phyloP scores from a whole-genome alignment of 2,113 vertebrate genomes.

The Periophthalmus modestus region DNA sequence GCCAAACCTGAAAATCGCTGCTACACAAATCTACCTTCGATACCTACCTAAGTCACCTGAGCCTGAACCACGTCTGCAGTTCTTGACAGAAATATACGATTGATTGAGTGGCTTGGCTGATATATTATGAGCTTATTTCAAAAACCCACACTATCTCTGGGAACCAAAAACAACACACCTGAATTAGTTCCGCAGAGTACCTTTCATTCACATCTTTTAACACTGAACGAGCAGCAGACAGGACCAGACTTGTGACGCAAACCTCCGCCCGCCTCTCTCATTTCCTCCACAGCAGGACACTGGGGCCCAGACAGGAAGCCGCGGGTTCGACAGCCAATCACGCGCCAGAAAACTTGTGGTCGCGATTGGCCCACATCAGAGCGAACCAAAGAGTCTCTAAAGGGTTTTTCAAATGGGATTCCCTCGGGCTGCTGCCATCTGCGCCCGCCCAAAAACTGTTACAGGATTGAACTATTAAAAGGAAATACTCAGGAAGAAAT shows the following conservation, averaged over 20 bases:
- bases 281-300: conserved; percentile 61
- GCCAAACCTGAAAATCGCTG: too few species aligned
- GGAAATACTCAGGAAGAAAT: conserved; percentile 69
- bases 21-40: too few species aligned
- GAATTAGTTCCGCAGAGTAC: conserved; percentile 39
- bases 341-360: conserved; percentile 68
- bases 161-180: conserved; percentile 42
- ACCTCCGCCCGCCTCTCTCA: conserved; percentile 62
- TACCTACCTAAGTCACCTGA: too few species aligned
- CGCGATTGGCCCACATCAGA: conserved; percentile 69
- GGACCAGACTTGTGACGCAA: conserved; percentile 63
- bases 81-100: not conserved
- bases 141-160: not conserved
- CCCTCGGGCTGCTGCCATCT: conserved; percentile 65
- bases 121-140: not conserved
- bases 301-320: conserved; percentile 72
- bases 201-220: conserved; percentile 49
- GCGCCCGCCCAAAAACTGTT: conserved; percentile 57
- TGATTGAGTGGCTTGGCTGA: not conserved
- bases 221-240: conserved; percentile 46
- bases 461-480: conserved; percentile 72
- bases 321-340: conserved; percentile 66
- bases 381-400: conserved; percentile 40
- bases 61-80: not conserved
- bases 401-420: conserved; percentile 61